Evolutionary conservation across 2,113 vertebrate genomes (phyloP), one percentile per base, ranked within the genome.

Genomic region (Thamnaconus septentrionalis): DNA sequence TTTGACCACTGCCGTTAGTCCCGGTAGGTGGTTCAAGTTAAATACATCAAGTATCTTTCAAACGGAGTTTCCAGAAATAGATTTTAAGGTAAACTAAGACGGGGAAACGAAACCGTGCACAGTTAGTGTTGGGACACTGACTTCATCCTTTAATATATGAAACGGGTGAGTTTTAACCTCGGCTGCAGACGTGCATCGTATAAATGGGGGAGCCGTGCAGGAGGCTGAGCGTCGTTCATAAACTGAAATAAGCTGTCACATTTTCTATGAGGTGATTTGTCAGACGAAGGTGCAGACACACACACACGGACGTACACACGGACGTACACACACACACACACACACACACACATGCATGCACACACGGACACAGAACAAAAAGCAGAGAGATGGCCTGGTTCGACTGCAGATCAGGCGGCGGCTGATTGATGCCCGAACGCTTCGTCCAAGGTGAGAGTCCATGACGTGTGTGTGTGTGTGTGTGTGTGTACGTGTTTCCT

Each of bases 191-290:
- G 49, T 50, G 42, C 51, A 46, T 45, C 72, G 72, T 53, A 57
- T 44, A 7, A 77, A 61, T 40, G 46, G 66, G 59, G 68, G 53
- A 12, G 40, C 4, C 8, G 45, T 6, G 5, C 8, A 46, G 45
- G 8, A 46, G 45, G 5, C 5, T 5, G 60, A 59, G 54, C 50
- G 40, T 73, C 69, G 43, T 81, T 56, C 61, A 51, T 72, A 75
- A 71, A 4, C 7, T 62, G 64, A 66, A 78, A 84, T 51, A 59
- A 69, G 69, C 64, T 78, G 73, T 78, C 83, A 80, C 60, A 3
- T 52, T 64, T 73, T 61, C 54, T 55, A 69, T 53, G 64, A 70
- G 75, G 76, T 71, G 64, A 82, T 79, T 59, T 75, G 59, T 84
- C 78, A 76, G 73, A 2, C 39, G 70, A 48, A 45, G 11, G 44